Base-by-base conservation (phyloP, 2,888 invertebrate species). In the Heteropelma amictum region DNA sequence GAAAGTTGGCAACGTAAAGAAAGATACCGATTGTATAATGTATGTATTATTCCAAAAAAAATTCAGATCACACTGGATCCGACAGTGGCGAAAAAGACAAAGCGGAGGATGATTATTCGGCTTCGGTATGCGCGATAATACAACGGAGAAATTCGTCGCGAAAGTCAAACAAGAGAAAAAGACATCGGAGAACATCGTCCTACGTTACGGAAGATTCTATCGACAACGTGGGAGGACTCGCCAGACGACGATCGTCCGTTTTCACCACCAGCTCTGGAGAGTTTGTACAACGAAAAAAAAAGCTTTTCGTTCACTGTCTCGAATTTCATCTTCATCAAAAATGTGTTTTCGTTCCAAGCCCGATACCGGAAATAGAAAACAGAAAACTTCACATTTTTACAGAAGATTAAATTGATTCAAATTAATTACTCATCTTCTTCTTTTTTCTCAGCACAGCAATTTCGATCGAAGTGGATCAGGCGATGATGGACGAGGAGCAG, bases 251-350 rank as follows among this genome's bases (percentile, higher is more conserved):
- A 81, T 93, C 94, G 0, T 94, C 94, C n/a, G 95, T 93, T 51
- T 95, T 94, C 84, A 97, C 96, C 47, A 95, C 94, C 38, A 96
- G 95, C 85, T 97, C 96, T 77, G 96, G 95, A 88, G 96, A 96
- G 96, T 96, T 90, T 91, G 93, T 91, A 69, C 61, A 28, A 65
- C 33, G 49, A 23, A 63, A 64, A 23, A 40, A 40, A 23, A 21
- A 47, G 14, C 6, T 17, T n/a, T 3, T 38, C 23, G 2, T 19
- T 10, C 17, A 8, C 7, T 35, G 8, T 42, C n/a, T n/a, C 4
- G 8, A 3, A 47, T 3, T 17, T 6, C 49, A 2, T 51, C 7
- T n/a, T 21, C n/a, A n/a, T 21, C 8, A 10, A 8, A n/a, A n/a
- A n/a, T n/a, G n/a, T n/a, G n/a, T n/a, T n/a, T n/a, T n/a, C n/a